Evolutionary conservation across 2,888 invertebrate species (phyloP).

Genomic region (Nomada flava): DNA sequence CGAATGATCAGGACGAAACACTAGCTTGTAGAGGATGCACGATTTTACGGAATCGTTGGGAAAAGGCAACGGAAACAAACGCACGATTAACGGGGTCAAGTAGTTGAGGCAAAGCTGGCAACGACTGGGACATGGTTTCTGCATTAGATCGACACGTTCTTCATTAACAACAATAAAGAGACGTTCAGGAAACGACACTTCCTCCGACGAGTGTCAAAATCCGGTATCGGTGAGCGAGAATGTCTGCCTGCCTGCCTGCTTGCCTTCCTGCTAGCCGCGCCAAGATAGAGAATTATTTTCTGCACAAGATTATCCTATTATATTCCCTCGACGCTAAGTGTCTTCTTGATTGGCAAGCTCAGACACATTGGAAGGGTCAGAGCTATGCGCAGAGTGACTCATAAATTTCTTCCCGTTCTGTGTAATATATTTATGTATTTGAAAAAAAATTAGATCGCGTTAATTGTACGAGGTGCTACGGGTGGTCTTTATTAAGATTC

Average conservation of each 20-base stretch:
- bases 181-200: constrained; percentile 72
- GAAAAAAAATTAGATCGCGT: no score
- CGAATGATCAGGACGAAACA: not conserved
- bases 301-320: constrained; percentile 13
- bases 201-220: constrained; percentile 73
- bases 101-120: constrained; percentile 55
- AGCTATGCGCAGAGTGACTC: no score
- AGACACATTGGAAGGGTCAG: not conserved
- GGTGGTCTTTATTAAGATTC: no score
- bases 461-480: no score
- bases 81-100: constrained; percentile 79
- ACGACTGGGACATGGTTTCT: constrained; percentile 80
- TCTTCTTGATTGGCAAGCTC: constrained; percentile 8
- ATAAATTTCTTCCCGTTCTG: no score
- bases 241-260: not conserved
- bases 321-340: constrained; percentile 1
- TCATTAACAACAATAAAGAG: constrained; percentile 81
- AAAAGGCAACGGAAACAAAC: constrained; percentile 57
- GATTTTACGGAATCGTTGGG: constrained; percentile 50
- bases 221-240: constrained; percentile 62
- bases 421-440: no score
- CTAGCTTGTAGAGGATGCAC: constrained; percentile 33
- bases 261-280: not conserved
- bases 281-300: constrained; percentile 32
- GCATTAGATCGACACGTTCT: constrained; percentile 83